Base-by-base conservation (phyloP, 2,888 invertebrate genomes). In the Vesta saturnalis region DNA sequence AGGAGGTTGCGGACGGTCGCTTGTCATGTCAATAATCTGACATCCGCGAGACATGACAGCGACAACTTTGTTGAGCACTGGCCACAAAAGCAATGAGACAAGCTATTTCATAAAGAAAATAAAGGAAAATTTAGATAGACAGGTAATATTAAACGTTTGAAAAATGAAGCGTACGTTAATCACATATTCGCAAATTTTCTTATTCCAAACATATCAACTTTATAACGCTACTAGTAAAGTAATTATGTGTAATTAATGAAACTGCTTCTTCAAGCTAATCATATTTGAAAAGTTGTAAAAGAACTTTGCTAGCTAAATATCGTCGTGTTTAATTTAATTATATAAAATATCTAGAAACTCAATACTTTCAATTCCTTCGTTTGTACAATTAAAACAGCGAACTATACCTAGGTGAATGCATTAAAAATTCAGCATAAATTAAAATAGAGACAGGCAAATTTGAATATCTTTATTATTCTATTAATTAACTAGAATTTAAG, bases 1-100 rank as follows among this genome's bases (percentile, higher is more conserved):
- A 80, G 77, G 72, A 76, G 77, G 79, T 77, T 76, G 80, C 80
- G 78, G 79, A 79, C 78, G 81, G 79, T 77, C 79, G 71, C 78
- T 76, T 77, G 79, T 80, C 80, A 78, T 75, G 78, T 79, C 78
- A 78, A 77, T 81, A 80, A 80, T 79, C 80, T 80, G 81, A 81
- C 81, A 73, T 70, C 74, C 74, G 77, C 76, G 73, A 78, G 79
- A 78, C 78, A 72, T 77, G 79, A 79, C 79, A 77, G 61, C 71
- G 75, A 76, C 76, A 75, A 77, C 72, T 73, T 71, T 66, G 61
- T 64, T 62, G 70, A 69, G 57, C 64, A 65, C 71, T 52, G 69
- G 56, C 65, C 66, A 67, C 61, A 69, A 69, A 69, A 63, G 46
- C 63, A 62, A 63, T 62, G 62, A 63, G 71, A 71, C 70, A 70